Conservation (phyloP, 2,797 vertebrate genomes). For the Lateolabrax maculatus region DNA sequence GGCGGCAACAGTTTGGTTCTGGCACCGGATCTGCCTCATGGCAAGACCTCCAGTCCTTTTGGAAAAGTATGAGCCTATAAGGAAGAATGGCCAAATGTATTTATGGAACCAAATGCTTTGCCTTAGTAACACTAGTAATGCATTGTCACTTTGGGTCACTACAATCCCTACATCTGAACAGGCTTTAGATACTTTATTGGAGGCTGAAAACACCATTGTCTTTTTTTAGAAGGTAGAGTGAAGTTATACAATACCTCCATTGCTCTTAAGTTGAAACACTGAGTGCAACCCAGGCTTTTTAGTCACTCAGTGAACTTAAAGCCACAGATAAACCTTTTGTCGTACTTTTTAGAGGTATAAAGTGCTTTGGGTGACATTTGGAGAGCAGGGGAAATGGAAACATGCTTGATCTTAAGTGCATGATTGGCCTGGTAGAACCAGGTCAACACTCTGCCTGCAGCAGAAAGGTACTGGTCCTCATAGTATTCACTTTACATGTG, state of each 20-base stretch:
- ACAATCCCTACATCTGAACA: neutral
- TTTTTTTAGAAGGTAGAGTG: neutral
- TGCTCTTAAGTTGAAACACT: neutral
- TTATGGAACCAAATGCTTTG: neutral
- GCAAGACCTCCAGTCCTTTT: conserved; percentile 84
- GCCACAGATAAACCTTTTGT: neutral
- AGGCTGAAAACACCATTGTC: neutral
- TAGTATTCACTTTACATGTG: neutral
- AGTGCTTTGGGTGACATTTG: neutral
- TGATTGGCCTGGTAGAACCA: neutral
- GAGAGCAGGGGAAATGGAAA: conserved; percentile 19
- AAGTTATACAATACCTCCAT: conserved; percentile 5
- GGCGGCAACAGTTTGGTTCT: conserved; percentile 90
- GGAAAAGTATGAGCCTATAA: conserved; percentile 72
- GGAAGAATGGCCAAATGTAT: neutral
- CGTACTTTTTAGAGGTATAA: neutral
- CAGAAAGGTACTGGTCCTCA: neutral
- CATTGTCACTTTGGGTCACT: neutral
- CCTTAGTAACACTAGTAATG: too few relatives aligned
- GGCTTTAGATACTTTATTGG: neutral
- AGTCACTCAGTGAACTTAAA: conserved; percentile 9
- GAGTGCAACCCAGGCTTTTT: conserved; percentile 4
- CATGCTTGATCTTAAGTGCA: conserved; percentile 35
- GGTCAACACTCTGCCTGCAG: conserved; percentile 27
- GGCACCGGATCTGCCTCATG: conserved; percentile 89